Evolutionary conservation across 2,797 vertebrate species (phyloP).

Genomic region (Malacoctenus gilli): DNA sequence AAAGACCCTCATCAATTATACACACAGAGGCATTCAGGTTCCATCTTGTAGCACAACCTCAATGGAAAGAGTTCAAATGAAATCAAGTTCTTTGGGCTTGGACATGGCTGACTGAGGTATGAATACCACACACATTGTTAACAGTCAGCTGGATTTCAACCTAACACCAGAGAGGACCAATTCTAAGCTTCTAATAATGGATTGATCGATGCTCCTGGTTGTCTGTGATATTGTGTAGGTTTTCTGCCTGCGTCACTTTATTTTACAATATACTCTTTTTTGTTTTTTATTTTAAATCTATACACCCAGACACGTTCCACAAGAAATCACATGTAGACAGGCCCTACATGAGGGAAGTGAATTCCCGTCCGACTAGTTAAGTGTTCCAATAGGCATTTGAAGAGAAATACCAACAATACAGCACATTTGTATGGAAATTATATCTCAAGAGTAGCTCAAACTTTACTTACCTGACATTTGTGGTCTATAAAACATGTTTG

Average conservation of each 20-base stretch:
- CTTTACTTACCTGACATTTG: conserved; percentile 87
- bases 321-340: conserved; percentile 85
- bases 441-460: conserved; percentile 80
- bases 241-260: conserved; percentile 74
- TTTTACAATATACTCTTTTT: conserved; percentile 67
- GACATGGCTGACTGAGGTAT: conserved; percentile 82
- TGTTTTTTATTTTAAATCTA: conserved; percentile 74
- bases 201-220: conserved; percentile 71
- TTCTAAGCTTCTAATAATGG: conserved; percentile 75
- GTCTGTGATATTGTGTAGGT: conserved; percentile 73
- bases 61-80: conserved; percentile 79
- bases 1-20: conserved; percentile 79
- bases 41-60: conserved; percentile 74
- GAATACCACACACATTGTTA: conserved; percentile 79
- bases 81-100: conserved; percentile 85
- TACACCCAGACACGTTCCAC: conserved; percentile 85
- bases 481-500: conserved; percentile 85
- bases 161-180: conserved; percentile 77
- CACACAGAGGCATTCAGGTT: conserved; percentile 81
- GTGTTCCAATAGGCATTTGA: conserved; percentile 81
- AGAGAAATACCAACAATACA: conserved; percentile 84
- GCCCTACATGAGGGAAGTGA: conserved; percentile 75
- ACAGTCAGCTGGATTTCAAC: conserved; percentile 83
- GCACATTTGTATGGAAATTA: conserved; percentile 84
- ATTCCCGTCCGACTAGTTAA: conserved; percentile 79